phyloP scores from a whole-genome alignment of 2,797 vertebrate genomes.

The Sebastes matsubarae region DNA sequence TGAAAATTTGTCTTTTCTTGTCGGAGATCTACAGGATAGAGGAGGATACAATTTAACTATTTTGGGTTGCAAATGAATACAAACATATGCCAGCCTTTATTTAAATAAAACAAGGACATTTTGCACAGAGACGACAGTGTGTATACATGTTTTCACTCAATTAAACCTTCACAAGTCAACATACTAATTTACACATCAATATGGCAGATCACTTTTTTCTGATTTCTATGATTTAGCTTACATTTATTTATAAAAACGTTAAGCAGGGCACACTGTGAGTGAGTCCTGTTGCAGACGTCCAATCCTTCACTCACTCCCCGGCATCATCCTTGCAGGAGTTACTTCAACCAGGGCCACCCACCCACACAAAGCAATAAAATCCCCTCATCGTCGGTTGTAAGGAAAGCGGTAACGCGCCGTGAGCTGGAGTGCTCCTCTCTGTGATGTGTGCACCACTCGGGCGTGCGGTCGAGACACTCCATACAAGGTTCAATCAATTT shows the following conservation, averaged over 20 bases:
- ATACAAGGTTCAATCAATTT: constrained; percentile 32
- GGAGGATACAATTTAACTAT: neutral
- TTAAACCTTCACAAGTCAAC: neutral
- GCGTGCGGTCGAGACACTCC: neutral
- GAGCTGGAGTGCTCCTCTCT: neutral
- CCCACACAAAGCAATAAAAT: neutral
- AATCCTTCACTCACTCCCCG: neutral
- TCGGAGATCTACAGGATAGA: neutral
- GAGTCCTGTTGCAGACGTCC: neutral
- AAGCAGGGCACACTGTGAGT: neutral
- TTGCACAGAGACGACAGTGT: neutral
- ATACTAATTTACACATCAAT: neutral
- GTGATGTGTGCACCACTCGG: neutral
- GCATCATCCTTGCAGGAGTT: neutral
- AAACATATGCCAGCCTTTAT: neutral
- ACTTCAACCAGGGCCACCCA: neutral
- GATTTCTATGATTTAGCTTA: neutral
- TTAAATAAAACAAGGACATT: neutral
- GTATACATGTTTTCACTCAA: neutral
- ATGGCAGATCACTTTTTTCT: neutral
- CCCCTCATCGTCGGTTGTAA: neutral
- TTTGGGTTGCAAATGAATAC: neutral
- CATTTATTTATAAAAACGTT: neutral
- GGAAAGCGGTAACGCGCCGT: neutral
- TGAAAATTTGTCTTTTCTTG: constrained; percentile 14